Percentiles rank a stretch among this genome's conserved stretches.
phyloP scores from a whole-genome alignment of 1,140 invertebrate species.

The Atta cephalotes region DNA sequence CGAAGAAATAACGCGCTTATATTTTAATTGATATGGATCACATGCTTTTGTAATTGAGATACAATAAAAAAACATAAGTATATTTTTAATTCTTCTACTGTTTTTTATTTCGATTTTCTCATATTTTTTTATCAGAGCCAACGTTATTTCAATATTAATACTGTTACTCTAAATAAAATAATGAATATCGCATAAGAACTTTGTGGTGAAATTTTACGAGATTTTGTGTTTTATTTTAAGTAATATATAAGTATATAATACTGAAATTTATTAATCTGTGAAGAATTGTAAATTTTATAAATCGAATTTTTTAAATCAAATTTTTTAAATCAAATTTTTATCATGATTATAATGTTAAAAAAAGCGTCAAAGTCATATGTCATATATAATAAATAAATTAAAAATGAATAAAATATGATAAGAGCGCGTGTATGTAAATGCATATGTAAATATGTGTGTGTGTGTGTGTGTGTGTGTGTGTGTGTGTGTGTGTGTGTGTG shows the following conservation, averaged over 20 bases:
- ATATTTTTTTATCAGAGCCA: background rate
- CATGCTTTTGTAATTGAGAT: background rate
- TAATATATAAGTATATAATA: background rate
- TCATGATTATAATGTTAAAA: background rate
- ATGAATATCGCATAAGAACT: background rate
- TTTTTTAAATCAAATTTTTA: background rate
- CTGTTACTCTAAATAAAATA: background rate
- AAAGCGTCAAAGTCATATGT: too few relatives aligned
- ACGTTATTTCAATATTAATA: background rate
- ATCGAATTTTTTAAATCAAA: background rate
- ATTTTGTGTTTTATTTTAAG: constrained; percentile 1
- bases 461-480: background rate
- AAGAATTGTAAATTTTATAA: constrained; percentile 1
- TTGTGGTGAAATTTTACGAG: background rate
- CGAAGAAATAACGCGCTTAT: background rate
- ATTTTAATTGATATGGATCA: constrained; percentile 5
- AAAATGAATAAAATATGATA: constrained; percentile 6
- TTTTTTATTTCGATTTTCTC: background rate
- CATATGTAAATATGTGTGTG: too few relatives aligned
- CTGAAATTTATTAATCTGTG: background rate
- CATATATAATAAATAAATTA: background rate
- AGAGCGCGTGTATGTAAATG: background rate
- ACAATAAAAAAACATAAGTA: background rate
- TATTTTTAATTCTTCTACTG: background rate
- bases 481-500: background rate